Evolutionary conservation across 2,797 vertebrate genomes (phyloP).

Genomic region (Micromesistius poutassou): DNA sequence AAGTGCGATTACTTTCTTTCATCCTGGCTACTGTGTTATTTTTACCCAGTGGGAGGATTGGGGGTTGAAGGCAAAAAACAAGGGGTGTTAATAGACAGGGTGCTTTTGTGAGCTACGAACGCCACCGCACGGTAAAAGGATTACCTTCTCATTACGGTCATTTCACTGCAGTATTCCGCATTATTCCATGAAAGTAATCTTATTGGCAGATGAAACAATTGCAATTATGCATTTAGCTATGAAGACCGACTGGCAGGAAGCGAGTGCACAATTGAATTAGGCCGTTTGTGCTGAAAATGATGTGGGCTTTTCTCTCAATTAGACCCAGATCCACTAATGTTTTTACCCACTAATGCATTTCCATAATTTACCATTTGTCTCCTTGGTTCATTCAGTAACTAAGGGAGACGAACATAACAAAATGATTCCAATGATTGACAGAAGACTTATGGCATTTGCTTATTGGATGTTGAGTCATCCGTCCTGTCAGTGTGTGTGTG

Average conservation of each 20-base stretch:
- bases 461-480: constrained; percentile 1
- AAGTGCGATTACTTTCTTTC: constrained; percentile 64
- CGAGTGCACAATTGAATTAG: constrained; percentile 46
- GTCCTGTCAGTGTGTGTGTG: constrained; percentile 7
- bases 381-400: constrained; percentile 19
- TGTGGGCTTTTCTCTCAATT: constrained; percentile 45
- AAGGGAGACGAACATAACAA: neutral
- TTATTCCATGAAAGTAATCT: constrained; percentile 65
- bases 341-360: constrained; percentile 19
- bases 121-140: constrained; percentile 65
- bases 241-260: constrained; percentile 47
- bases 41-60: constrained; percentile 60
- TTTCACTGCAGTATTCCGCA: constrained; percentile 52
- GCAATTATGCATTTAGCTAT: constrained; percentile 48
- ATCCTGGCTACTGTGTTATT: constrained; percentile 56
- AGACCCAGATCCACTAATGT: constrained; percentile 34
- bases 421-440: neutral
- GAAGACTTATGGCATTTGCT: neutral
- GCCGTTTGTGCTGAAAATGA: constrained; percentile 39
- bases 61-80: constrained; percentile 47
- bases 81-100: constrained; percentile 49
- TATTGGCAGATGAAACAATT: constrained; percentile 62
- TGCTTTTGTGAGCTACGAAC: constrained; percentile 62
- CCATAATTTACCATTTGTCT: constrained; percentile 21
- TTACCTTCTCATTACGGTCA: constrained; percentile 65